Evolutionary conservation across 2,888 invertebrate genomes (phyloP), one percentile per base, ranked within the genome.

Genomic region (Ormyrus labotus): DNA sequence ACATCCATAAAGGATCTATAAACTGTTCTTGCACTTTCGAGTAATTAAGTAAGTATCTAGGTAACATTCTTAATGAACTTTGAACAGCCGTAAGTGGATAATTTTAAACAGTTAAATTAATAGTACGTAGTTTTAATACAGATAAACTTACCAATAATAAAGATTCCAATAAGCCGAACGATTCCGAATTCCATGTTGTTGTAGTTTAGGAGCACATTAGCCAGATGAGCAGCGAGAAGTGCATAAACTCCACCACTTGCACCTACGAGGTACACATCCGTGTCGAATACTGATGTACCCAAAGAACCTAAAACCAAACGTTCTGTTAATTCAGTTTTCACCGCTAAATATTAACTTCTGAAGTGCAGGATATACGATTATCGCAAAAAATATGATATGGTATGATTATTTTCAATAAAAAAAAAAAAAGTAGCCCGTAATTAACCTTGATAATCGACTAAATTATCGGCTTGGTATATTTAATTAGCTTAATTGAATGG

Each of bases 241-340:
- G 99, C 98, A 92, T 99, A 99, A 67, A 99, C 99, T 0, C 99
- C 99, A 47, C 98, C 99, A 74, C 98, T 98, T 4, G 99, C 98
- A 72, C 99, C 99, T 75, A 98, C 98, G 84, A 99, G 94, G 91
- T 96, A 98, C 78, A 98, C 98, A 91, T 97, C 96, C 69, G 96
- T 96, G 92, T 98, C 98, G 89, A 98, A 96, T 77, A 98, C 97
- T 81, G 97, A 97, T 71, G 98, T 97, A 78, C 97, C 97, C 85
- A 93, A 89, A 68, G 93, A 93, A 84, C 94, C 94, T 93, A 87
- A 45, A 88, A 86, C 3, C 2, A 34, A 34, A 34, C 4, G 34
- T 34, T 34, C 4, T 34, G 34, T 34, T 34, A 2, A 34, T 34
- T 34, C 19, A 19, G 19, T 1, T 19, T 19, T 19, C 34, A 4